Evolutionary conservation across 2,113 vertebrate genomes (phyloP).

Genomic region (Sprattus sprattus): DNA sequence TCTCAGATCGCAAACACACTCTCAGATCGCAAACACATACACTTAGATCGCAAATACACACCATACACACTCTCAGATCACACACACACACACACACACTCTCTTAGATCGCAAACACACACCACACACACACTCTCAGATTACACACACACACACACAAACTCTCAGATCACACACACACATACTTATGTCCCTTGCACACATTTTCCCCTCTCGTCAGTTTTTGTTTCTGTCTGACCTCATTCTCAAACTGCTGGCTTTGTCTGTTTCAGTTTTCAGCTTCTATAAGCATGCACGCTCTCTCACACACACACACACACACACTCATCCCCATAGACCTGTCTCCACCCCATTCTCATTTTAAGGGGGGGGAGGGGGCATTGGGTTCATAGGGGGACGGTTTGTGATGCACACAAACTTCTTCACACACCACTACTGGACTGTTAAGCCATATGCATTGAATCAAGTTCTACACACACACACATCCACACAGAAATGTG

Average conservation of each 20-base stretch:
- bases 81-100: too few species aligned
- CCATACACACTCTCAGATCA: not conserved
- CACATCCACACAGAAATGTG: constrained; percentile 17
- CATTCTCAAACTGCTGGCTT: constrained; percentile 11
- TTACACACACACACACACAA: not conserved
- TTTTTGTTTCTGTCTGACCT: constrained; percentile 18
- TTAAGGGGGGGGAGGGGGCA: not conserved
- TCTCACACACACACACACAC: not conserved
- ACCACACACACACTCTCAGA: not conserved
- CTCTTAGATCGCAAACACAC: too few species aligned
- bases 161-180: not conserved
- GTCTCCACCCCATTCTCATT: not conserved
- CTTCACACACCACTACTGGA: not conserved
- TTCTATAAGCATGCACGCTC: not conserved
- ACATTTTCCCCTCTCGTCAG: not conserved
- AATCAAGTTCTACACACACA: not conserved
- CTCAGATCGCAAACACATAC: too few species aligned
- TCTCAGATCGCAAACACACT: not conserved
- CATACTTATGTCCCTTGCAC: not conserved
- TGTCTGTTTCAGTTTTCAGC: constrained; percentile 13
- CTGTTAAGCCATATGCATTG: not conserved
- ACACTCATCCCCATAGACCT: not conserved
- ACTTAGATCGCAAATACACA: not conserved
- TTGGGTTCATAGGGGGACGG: not conserved
- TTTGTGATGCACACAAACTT: constrained; percentile 10